phyloP scores from a whole-genome alignment of 2,113 vertebrate species.

The Apaloderma vittatum region DNA sequence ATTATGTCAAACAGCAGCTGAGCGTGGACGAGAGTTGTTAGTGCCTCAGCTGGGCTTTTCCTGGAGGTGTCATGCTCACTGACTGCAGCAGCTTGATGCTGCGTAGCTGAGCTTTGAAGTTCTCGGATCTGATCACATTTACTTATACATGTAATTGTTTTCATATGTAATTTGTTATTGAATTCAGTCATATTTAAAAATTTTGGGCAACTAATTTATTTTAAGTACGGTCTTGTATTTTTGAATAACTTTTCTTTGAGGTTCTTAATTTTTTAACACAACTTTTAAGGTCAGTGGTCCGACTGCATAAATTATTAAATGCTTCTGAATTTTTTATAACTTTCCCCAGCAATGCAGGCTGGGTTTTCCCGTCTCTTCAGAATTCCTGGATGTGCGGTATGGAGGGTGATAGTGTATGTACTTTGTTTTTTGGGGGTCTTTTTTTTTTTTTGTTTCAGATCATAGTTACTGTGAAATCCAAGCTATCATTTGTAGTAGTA shows the following conservation, averaged over 20 bases:
- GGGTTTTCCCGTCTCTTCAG: conserved; percentile 15
- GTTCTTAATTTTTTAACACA: conserved; percentile 74
- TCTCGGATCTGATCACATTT: not conserved
- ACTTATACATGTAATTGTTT: not conserved
- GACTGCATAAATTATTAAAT: conserved; percentile 60
- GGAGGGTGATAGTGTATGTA: not conserved
- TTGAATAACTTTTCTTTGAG: conserved; percentile 45
- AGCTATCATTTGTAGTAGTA: not conserved
- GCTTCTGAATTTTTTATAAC: conserved; percentile 70
- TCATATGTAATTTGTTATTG: not conserved
- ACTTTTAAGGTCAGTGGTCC: conserved; percentile 74
- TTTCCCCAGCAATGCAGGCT: conserved; percentile 1
- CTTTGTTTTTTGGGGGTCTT: not conserved
- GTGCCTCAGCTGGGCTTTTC: not conserved
- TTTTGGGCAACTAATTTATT: not conserved
- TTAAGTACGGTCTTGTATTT: conserved; percentile 28
- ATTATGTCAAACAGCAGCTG: not conserved
- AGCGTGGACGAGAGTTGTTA: not conserved
- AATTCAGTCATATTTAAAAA: conserved; percentile 28
- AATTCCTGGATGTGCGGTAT: not conserved
- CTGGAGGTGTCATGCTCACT: not conserved
- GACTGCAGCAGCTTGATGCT: not conserved
- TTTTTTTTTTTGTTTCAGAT: not conserved
- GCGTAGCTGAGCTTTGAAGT: not conserved
- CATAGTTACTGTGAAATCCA: not conserved